Conservation (phyloP, 2,113 vertebrate species). For the Apus apus region DNA sequence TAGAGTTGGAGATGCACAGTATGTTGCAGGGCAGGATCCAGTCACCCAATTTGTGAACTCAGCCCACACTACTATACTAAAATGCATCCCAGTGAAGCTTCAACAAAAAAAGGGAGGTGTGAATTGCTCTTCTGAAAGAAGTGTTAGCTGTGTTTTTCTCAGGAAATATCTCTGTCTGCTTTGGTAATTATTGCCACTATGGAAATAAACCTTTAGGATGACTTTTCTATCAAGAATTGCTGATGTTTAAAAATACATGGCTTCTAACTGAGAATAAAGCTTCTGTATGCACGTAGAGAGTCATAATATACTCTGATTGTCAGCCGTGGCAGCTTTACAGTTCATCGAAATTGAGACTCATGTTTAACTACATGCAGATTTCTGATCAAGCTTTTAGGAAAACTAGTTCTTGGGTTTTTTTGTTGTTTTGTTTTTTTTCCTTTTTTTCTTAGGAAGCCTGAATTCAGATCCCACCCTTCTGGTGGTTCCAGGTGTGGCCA, state of each 20-base stretch:
- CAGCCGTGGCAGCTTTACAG: neutral
- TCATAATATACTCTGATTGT: neutral
- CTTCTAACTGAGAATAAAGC: neutral
- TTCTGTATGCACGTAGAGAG: neutral
- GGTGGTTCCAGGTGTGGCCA: neutral
- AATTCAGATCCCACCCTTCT: neutral
- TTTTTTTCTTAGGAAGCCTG: neutral
- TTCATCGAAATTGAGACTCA: neutral
- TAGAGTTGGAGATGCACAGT: neutral
- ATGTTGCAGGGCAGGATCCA: neutral
- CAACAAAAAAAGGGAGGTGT: neutral
- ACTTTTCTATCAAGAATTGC: neutral
- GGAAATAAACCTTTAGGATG: neutral
- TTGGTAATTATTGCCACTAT: neutral
- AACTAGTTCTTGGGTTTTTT: neutral
- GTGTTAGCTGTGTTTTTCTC: neutral
- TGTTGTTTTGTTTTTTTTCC: too few species aligned
- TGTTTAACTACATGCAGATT: neutral
- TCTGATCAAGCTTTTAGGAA: neutral
- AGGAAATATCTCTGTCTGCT: conserved; percentile 1
- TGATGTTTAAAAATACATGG: neutral
- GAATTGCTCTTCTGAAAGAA: conserved; percentile 14
- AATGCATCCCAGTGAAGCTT: neutral
- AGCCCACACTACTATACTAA: neutral
- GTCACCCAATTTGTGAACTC: neutral